Percentiles rank a stretch among this genome's conserved stretches.
phyloP scores from a whole-genome alignment of 2,888 invertebrate genomes.

The Netelia melanura region DNA sequence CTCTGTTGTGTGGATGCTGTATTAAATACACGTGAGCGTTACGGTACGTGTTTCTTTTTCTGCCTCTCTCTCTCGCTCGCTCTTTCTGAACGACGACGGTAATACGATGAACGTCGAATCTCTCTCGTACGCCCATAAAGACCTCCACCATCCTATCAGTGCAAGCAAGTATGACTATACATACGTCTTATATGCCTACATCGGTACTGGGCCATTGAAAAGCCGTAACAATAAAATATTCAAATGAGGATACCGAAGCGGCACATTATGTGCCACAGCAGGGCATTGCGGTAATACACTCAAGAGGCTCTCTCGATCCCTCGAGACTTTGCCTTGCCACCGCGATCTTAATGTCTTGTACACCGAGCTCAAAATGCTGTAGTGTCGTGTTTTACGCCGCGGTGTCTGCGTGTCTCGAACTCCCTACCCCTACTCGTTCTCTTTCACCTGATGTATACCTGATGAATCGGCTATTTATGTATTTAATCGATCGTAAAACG shows the following conservation, averaged over 20 bases:
- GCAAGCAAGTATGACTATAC: conserved; percentile 32
- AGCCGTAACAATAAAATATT: conserved; percentile 77
- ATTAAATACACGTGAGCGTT: conserved; percentile 38
- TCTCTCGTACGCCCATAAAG: conserved; percentile 68
- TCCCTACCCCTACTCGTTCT: conserved; percentile 1
- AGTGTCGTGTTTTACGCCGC: conserved; percentile 71
- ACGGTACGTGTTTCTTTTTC: conserved; percentile 19
- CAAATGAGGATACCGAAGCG: conserved; percentile 71
- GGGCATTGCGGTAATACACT: conserved; percentile 61
- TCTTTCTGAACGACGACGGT: conserved; percentile 17
- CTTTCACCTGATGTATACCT: conserved; percentile 50
- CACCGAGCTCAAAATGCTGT: conserved; percentile 72
- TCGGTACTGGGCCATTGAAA: conserved; percentile 70
- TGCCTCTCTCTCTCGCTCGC: neutral
- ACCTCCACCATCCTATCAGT: conserved; percentile 71
- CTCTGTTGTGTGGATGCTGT: conserved; percentile 16
- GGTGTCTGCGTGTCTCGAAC: conserved; percentile 48
- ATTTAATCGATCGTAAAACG: conserved; percentile 80
- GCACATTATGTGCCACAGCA: conserved; percentile 60
- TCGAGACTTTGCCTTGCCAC: conserved; percentile 50
- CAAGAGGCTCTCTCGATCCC: conserved; percentile 27
- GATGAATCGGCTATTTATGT: conserved; percentile 77
- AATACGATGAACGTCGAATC: conserved; percentile 68
- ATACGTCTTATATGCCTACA: conserved; percentile 3
- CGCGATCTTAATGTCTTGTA: conserved; percentile 72